Conservation (phyloP, 2,113 vertebrate genomes). For the Psephotus haematonotus region DNA sequence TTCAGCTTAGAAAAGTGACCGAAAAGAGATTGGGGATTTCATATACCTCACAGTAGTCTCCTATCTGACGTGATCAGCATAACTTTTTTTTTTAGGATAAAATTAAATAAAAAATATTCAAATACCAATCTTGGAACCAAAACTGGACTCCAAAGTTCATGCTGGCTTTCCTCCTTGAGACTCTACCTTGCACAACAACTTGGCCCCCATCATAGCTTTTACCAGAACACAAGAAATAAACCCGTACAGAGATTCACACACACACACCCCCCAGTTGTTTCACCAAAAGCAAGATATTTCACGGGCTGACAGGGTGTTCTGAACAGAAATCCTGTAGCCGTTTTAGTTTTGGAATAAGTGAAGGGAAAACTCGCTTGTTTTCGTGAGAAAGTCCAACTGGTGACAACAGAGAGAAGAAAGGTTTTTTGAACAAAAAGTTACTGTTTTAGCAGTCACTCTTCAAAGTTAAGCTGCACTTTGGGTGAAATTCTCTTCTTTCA, state of each 20-base stretch:
- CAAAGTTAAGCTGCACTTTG: neutral
- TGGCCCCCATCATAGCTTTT: neutral
- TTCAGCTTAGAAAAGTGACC: neutral
- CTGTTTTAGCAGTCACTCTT: neutral
- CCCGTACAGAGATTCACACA: neutral
- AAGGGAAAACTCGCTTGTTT: neutral
- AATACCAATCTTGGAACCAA: neutral
- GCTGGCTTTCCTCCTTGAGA: neutral
- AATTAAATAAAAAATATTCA: neutral
- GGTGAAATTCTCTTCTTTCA: neutral
- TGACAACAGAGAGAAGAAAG: neutral
- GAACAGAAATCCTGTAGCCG: neutral
- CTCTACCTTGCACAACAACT: neutral
- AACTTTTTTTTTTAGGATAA: neutral
- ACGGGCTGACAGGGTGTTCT: neutral
- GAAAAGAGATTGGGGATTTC: neutral
- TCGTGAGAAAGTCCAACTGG: neutral
- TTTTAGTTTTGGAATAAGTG: neutral
- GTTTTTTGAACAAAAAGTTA: neutral
- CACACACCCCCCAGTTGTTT: neutral
- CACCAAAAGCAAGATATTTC: neutral
- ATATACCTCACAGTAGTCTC: neutral
- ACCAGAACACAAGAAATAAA: neutral
- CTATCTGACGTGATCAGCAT: neutral
- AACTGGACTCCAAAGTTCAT: neutral